Evolutionary conservation across 2,888 invertebrate genomes (phyloP).

Genomic region (Sturmia bella): DNA sequence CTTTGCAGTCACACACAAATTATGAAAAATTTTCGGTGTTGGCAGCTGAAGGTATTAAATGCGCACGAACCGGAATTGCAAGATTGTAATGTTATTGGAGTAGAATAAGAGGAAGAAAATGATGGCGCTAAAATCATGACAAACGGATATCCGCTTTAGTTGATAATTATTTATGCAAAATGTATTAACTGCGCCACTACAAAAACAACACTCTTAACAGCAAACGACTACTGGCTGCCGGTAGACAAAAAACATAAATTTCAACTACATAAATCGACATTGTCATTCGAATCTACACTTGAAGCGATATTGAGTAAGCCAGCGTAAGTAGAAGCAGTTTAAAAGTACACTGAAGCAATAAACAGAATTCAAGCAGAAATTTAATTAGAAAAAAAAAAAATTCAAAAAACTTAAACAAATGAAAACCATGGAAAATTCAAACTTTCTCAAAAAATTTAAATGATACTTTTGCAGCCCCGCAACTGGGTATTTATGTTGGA

Average conservation of each 20-base stretch:
- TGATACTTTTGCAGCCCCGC: too few relatives aligned
- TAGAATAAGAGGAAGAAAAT: conserved; percentile 11
- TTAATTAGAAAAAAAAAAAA: too few relatives aligned
- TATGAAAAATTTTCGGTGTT: background rate
- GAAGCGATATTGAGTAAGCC: conserved; percentile 10
- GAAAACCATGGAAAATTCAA: too few relatives aligned
- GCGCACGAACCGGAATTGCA: conserved; percentile 12
- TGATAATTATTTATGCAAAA: conserved; percentile 66
- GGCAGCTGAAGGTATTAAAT: background rate
- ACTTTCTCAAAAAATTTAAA: too few relatives aligned
- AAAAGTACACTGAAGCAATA: background rate
- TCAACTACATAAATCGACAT: background rate
- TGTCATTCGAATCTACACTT: conserved; percentile 1
- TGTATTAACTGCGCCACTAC: conserved; percentile 34
- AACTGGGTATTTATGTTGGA: too few relatives aligned
- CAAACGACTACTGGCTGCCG: conserved; percentile 4
- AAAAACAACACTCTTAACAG: conserved; percentile 4
- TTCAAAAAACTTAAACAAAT: too few relatives aligned
- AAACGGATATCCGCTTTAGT: conserved; percentile 54
- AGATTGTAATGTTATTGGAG: conserved; percentile 27
- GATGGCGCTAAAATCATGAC: conserved; percentile 55
- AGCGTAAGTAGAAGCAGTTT: background rate
- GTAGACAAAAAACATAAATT: background rate
- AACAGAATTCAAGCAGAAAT: too few relatives aligned
- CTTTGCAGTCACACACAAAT: too few relatives aligned